phyloP scores from a whole-genome alignment of 1,140 invertebrate genomes.

The Pteromalus puparum region DNA sequence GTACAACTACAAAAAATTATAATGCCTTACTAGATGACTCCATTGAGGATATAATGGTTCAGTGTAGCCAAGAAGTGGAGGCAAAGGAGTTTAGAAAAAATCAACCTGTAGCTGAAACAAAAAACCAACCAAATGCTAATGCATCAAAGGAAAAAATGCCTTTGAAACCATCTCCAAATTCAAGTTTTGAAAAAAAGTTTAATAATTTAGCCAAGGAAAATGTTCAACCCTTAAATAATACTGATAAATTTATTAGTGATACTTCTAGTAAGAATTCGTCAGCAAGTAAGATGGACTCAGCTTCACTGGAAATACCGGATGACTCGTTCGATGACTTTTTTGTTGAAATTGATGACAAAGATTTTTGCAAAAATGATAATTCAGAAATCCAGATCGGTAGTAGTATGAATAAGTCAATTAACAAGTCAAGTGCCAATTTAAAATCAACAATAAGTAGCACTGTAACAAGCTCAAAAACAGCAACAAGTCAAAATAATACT shows the following conservation, averaged over 20 bases:
- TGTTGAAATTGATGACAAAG: slow-evolving; percentile 42
- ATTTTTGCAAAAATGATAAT: slow-evolving; percentile 26
- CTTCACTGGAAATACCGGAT: slow-evolving; percentile 53
- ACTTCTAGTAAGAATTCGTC: slow-evolving; percentile 15
- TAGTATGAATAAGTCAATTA: slow-evolving; percentile 5
- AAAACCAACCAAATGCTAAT: slow-evolving; percentile 2
- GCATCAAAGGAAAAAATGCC: background rate
- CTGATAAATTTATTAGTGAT: slow-evolving; percentile 24
- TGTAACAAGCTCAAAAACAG: background rate
- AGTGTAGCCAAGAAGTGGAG: slow-evolving; percentile 68
- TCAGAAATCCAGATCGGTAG: slow-evolving; percentile 16
- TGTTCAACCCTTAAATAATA: background rate
- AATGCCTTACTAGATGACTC: slow-evolving; percentile 67
- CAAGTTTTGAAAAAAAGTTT: slow-evolving; percentile 21
- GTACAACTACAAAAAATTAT: slow-evolving; percentile 34
- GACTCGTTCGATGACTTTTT: slow-evolving; percentile 53
- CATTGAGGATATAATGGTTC: slow-evolving; percentile 64
- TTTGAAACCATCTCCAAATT: slow-evolving; percentile 11
- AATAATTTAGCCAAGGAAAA: slow-evolving; percentile 23
- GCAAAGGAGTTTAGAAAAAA: slow-evolving; percentile 53
- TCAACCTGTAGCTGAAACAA: background rate
- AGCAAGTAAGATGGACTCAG: slow-evolving; percentile 1
- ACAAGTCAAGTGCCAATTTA: background rate
- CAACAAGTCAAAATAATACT: slow-evolving; percentile 22
- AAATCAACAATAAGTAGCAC: background rate